These are phyloP conservation scores for Xylota sylvarum DNA, from an alignment of 2,888 invertebrate genomes.

Conservation along the genomic window DNA sequence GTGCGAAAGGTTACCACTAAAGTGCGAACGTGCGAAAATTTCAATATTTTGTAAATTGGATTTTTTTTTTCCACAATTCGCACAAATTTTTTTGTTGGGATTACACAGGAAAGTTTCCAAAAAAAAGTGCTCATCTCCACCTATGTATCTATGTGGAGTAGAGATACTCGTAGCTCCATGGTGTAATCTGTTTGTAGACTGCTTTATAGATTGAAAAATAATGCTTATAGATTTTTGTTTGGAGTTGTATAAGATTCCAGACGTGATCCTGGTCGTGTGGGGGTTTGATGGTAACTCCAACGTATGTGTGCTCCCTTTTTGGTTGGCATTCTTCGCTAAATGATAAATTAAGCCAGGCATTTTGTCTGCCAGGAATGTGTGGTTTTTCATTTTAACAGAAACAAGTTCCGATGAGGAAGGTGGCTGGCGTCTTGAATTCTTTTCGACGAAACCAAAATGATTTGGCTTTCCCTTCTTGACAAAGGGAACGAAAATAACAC, in stretches of 20 bases:
- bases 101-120: constrained; percentile 38
- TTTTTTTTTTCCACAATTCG: constrained; percentile 34
- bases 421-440: constrained; percentile 17
- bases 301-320: background rate
- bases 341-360: constrained; percentile 65
- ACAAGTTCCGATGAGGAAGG: constrained; percentile 18
- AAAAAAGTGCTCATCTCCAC: constrained; percentile 8
- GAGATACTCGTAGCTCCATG: background rate
- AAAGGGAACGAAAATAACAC: constrained; percentile 15
- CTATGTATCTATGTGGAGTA: background rate
- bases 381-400: constrained; percentile 28
- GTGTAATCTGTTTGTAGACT: constrained; percentile 56
- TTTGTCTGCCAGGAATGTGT: constrained; percentile 51
- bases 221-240: constrained; percentile 66
- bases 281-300: background rate
- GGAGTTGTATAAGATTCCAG: constrained; percentile 26
- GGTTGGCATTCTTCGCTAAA: constrained; percentile 36
- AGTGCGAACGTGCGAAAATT: constrained; percentile 77
- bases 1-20: constrained; percentile 74
- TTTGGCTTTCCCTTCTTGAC: constrained; percentile 15
- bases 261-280: constrained; percentile 46
- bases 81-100: constrained; percentile 13
- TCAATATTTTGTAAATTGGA: constrained; percentile 75
- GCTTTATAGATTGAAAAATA: constrained; percentile 69
- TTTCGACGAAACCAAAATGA: constrained; percentile 9